A percentile compares a stretch with the other conserved stretches of the same genome.
These are phyloP conservation scores for Acomys russatus DNA, from an alignment of 2,797 vertebrate genomes.

Conservation along the genomic window DNA sequence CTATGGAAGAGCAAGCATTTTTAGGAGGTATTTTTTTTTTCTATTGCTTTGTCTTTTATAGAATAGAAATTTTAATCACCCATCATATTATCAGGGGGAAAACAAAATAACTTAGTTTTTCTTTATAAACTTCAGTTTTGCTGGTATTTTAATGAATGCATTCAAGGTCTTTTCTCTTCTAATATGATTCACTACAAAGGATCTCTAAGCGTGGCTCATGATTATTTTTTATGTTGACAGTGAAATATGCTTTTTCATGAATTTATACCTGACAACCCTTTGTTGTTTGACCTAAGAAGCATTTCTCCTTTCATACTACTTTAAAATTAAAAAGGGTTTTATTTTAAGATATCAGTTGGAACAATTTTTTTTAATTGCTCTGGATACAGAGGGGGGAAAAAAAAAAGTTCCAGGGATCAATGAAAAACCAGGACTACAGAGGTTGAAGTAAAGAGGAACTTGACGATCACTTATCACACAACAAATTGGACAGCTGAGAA, in stretches of 20 bases:
- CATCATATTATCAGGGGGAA: not conserved
- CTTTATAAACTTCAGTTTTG: conserved; percentile 47
- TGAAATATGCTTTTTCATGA: conserved; percentile 25
- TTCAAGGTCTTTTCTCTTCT: conserved; percentile 27
- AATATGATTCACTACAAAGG: conserved; percentile 34
- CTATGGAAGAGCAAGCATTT: not conserved
- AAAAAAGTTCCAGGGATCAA: not conserved
- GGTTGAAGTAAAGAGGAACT: not conserved
- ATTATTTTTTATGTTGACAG: conserved; percentile 58
- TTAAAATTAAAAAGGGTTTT: conserved; percentile 54
- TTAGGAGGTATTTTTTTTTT: not conserved
- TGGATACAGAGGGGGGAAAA: conserved; percentile 23
- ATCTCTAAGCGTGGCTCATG: not conserved
- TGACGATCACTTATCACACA: not conserved
- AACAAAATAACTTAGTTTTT: not conserved
- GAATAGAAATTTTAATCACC: conserved; percentile 25
- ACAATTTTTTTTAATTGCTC: not conserved
- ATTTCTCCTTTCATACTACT: conserved; percentile 61
- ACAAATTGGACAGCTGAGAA: not conserved
- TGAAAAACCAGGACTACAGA: conserved; percentile 31
- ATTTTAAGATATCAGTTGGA: conserved; percentile 56
- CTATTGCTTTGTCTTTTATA: not conserved
- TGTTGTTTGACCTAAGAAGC: conserved; percentile 25
- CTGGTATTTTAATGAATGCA: conserved; percentile 28
- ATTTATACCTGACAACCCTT: not conserved